Conservation (phyloP, 2,113 vertebrate species). For the Chamaea fasciata region DNA sequence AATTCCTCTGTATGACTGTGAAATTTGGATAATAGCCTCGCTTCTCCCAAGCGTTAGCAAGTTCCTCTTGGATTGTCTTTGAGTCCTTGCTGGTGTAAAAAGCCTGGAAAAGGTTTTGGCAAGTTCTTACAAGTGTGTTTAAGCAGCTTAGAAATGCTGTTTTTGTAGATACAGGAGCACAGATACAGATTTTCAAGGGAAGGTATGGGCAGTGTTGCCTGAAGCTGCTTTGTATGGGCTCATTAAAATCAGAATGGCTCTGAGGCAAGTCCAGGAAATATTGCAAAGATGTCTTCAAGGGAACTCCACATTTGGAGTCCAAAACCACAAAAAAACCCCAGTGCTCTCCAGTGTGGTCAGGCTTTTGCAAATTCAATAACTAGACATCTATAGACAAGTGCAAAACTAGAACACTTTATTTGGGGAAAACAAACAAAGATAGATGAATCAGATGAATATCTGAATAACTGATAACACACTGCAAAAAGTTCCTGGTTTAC, state of each 20-base stretch:
- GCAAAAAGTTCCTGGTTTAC: not conserved
- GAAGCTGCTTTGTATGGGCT: not conserved
- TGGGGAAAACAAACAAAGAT: not conserved
- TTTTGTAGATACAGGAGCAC: not conserved
- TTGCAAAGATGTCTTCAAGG: not conserved
- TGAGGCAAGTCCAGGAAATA: not conserved
- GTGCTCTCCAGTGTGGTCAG: not conserved
- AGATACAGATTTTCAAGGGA: not conserved
- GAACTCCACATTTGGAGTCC: not conserved
- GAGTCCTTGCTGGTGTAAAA: not conserved
- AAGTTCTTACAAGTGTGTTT: not conserved
- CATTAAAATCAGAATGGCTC: not conserved
- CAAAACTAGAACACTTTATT: not conserved
- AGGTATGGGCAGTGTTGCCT: not conserved
- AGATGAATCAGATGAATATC: not conserved
- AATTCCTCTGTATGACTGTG: slow-evolving; percentile 1
- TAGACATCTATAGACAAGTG: not conserved
- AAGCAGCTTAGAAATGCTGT: not conserved
- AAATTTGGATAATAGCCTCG: slow-evolving; percentile 31
- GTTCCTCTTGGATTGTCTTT: not conserved
- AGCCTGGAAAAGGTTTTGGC: not conserved
- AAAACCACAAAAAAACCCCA: not conserved
- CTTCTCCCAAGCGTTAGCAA: not conserved
- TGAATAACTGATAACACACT: not conserved
- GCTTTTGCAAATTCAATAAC: not conserved